These are phyloP conservation scores for Hippolais icterina DNA, from an alignment of 2,113 vertebrate genomes.

Conservation along the genomic window DNA sequence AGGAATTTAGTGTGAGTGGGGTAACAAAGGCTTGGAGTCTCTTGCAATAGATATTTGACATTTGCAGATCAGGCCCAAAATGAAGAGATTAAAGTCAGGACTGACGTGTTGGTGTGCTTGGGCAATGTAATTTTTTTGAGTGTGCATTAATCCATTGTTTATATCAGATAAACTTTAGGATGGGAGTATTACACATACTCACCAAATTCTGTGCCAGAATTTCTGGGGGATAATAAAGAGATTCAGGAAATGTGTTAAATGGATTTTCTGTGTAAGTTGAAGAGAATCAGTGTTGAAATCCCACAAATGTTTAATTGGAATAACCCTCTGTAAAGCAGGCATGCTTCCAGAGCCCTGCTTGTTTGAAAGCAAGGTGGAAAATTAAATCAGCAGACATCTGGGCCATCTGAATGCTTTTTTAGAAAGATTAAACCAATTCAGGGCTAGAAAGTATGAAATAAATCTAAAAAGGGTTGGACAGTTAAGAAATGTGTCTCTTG, in stretches of 20 bases:
- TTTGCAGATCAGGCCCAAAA: background rate
- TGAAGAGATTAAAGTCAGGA: background rate
- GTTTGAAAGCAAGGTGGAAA: background rate
- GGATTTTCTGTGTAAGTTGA: background rate
- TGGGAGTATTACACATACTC: background rate
- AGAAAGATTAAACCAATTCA: background rate
- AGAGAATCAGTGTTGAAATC: background rate
- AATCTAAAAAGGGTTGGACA: background rate
- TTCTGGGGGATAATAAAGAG: background rate
- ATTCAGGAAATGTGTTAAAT: background rate
- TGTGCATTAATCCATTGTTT: background rate
- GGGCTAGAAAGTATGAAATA: background rate
- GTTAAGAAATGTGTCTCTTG: background rate
- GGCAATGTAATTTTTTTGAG: background rate
- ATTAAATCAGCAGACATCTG: constrained; percentile 18
- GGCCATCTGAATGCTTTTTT: background rate
- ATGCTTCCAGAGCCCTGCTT: background rate
- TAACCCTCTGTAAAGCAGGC: background rate
- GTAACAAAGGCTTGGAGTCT: background rate
- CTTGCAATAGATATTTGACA: background rate
- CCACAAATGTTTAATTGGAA: background rate
- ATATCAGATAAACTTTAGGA: background rate
- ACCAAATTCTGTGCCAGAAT: background rate
- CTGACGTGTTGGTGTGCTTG: background rate
- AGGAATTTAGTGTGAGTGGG: background rate